These are phyloP conservation scores for Pseudochirops corinnae DNA, from an alignment of 2,797 vertebrate species.

Conservation along the genomic window DNA sequence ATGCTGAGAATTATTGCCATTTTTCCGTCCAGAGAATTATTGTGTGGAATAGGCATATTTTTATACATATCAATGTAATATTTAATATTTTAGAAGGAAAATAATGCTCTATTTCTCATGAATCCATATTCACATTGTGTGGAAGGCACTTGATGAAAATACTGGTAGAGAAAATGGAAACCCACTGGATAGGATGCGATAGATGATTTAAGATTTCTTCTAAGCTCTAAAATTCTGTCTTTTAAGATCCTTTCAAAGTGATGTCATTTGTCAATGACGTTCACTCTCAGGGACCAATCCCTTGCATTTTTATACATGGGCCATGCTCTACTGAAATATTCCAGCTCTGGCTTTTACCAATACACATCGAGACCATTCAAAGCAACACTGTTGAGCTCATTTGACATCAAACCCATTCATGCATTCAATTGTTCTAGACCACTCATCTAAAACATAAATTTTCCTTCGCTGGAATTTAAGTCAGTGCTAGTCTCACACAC, in stretches of 20 bases:
- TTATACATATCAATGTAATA: too few species aligned
- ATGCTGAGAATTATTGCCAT: too few species aligned
- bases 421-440: slow-evolving; percentile 6
- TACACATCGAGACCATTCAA: background rate
- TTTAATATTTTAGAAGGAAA: too few species aligned
- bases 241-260: slow-evolving; percentile 25
- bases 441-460: slow-evolving; percentile 9
- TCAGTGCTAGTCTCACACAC: slow-evolving; percentile 7
- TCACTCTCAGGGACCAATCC: background rate
- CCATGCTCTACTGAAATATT: background rate
- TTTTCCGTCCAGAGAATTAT: too few species aligned
- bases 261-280: slow-evolving; percentile 6
- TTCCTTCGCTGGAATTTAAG: background rate
- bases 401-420: background rate
- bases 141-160: too few species aligned
- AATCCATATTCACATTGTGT: too few species aligned
- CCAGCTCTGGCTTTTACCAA: background rate
- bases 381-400: background rate
- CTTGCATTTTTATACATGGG: background rate
- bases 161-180: too few species aligned
- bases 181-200: background rate
- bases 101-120: too few species aligned
- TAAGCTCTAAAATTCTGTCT: slow-evolving; percentile 21
- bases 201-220: slow-evolving; percentile 30
- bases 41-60: too few species aligned